A percentile compares a stretch with the other conserved stretches of the same genome.
phyloP scores from a whole-genome alignment of 2,888 invertebrate genomes.

The Campoletis raptor region DNA sequence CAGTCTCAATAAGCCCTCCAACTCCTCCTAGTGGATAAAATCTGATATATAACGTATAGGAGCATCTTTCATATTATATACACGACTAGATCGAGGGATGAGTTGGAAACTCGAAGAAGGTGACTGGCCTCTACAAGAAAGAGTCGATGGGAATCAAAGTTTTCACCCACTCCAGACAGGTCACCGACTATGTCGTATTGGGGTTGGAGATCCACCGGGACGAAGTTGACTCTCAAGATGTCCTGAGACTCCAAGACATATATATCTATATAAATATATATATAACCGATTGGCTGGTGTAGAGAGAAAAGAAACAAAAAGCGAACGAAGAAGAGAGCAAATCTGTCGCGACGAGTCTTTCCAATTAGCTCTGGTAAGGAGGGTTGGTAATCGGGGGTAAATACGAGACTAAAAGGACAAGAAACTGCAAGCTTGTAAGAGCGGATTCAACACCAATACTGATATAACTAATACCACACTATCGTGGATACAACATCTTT shows the following conservation, averaged over 20 bases:
- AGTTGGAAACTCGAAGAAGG: constrained; percentile 36
- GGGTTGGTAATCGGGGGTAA: constrained; percentile 69
- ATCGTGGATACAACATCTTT: constrained; percentile 20
- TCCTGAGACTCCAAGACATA: constrained; percentile 7
- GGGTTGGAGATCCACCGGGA: constrained; percentile 46
- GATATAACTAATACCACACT: constrained; percentile 35
- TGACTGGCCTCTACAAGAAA: constrained; percentile 11
- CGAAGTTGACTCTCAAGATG: constrained; percentile 34
- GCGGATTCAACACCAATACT: constrained; percentile 22
- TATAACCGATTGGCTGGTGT: constrained; percentile 29
- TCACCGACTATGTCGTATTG: constrained; percentile 29
- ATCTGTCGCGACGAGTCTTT: constrained; percentile 75
- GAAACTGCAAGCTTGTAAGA: constrained; percentile 28
- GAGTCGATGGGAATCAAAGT: constrained; percentile 71
- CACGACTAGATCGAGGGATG: constrained; percentile 13
- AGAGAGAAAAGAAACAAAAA: constrained; percentile 10
- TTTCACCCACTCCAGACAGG: constrained; percentile 63
- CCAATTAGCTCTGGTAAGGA: constrained; percentile 73
- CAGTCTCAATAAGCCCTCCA: constrained; percentile 61
- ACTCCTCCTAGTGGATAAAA: constrained; percentile 31
- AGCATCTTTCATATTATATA: constrained; percentile 52
- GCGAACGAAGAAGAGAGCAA: constrained; percentile 23
- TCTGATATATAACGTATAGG: constrained; percentile 14
- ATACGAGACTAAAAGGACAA: constrained; percentile 62
- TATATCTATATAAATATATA: constrained; percentile 3